Base-by-base conservation (phyloP, 1,140 invertebrate genomes). In the Cotesia typhae region DNA sequence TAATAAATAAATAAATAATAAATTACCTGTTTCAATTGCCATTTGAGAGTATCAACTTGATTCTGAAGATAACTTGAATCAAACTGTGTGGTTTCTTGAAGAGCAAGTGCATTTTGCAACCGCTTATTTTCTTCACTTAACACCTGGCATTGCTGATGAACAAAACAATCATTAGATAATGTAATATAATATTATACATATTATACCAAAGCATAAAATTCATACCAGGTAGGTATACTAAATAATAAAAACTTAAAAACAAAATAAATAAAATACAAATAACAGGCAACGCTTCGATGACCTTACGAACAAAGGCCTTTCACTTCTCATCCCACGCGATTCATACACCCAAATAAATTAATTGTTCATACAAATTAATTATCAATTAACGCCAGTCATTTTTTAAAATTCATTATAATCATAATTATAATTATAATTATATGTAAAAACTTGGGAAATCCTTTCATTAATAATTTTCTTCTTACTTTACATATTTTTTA, bases 1-100 rank as follows among this genome's bases (percentile, higher is more conserved):
- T 63, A 14, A 53, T n/a, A 4, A 55, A 57, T 36, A 51, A 12
- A 36, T 28, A 63, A 71, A 47, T 64, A 35, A 60, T 65, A 28
- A 20, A 83, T 83, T 80, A 94, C 93, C 91, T 94, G 92, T 87
- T 92, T 92, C 60, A 94, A 83, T 84, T 94, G 93, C 93, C 93
- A 94, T 80, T 93, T 90, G 72, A 94, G 85, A 67, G 92, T 93
- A 77, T 93, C 91, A 76, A 94, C 89, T 84, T 94, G 92, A 79
- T 91, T 91, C 82, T 94, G 91, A 72, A 93, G 87, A 67, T 90
- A 89, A 73, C 91, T 90, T 77, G 90, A 90, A 87, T 94, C 92
- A 79, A 90, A 75, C 38, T 81, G 78, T 53, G 80, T 78, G 67
- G 75, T 71, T 70, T 81, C 78, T 75, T 75, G 76, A 53, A 75